These are phyloP conservation scores for Lanistes nyassanus DNA, from an alignment of 1,140 invertebrate genomes.

Conservation along the genomic window DNA sequence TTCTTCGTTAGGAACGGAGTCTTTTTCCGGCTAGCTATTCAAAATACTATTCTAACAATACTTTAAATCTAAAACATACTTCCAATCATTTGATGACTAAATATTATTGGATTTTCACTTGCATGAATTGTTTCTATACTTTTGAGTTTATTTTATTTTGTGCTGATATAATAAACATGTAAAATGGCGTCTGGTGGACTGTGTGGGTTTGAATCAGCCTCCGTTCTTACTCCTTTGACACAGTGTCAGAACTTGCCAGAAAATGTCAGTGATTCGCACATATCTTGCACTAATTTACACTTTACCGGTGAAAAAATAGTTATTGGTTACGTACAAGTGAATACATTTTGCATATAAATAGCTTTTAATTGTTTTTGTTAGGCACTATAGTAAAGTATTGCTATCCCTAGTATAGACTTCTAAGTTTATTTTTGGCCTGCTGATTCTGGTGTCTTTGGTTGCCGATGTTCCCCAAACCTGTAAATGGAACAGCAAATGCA, in stretches of 20 bases:
- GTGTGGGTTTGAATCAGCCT: constrained; percentile 23
- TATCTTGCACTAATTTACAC: too few relatives aligned
- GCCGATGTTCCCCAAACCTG: too few relatives aligned
- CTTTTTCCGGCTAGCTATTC: not conserved
- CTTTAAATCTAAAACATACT: not conserved
- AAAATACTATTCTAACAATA: not conserved
- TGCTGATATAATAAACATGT: constrained; percentile 22
- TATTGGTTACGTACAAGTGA: too few relatives aligned
- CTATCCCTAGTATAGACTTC: too few relatives aligned
- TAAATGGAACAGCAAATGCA: too few relatives aligned
- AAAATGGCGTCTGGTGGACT: constrained; percentile 30
- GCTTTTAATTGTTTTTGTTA: too few relatives aligned
- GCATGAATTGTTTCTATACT: too few relatives aligned
- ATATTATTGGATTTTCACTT: not conserved
- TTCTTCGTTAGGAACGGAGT: not conserved
- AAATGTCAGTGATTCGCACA: constrained; percentile 17
- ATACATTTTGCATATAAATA: too few relatives aligned
- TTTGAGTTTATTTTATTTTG: not conserved
- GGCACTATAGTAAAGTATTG: too few relatives aligned
- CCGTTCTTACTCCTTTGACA: constrained; percentile 28
- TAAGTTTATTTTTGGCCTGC: too few relatives aligned
- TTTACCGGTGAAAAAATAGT: too few relatives aligned
- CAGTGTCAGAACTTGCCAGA: constrained; percentile 29
- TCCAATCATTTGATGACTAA: not conserved
- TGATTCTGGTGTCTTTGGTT: too few relatives aligned